These are phyloP conservation scores for Papilio helenus DNA, from an alignment of 1,140 invertebrate species.

Conservation along the genomic window DNA sequence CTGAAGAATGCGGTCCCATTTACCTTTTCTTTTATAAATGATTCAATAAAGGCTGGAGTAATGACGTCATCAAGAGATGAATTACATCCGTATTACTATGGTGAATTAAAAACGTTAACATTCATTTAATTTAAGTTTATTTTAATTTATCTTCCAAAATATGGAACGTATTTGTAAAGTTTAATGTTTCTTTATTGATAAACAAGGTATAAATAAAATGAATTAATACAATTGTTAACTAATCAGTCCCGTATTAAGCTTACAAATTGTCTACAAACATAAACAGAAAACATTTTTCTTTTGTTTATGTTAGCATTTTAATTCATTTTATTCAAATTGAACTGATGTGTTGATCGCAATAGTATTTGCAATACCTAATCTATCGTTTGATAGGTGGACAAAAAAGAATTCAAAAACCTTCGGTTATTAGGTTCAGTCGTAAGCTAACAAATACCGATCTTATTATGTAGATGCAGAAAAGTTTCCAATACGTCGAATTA, in stretches of 20 bases:
- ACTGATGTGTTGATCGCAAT: no score
- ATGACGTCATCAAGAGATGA: conserved; percentile 10
- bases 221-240: not conserved
- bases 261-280: no score
- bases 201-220: not conserved
- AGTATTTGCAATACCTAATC: no score
- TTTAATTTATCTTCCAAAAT: not conserved
- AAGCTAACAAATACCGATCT: not conserved
- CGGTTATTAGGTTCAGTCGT: not conserved
- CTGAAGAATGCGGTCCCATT: conserved; percentile 26
- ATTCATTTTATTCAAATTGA: no score
- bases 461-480: conserved; percentile 9
- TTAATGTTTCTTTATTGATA: not conserved
- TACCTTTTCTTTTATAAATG: conserved; percentile 21
- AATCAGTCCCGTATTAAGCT: no score
- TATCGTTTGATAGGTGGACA: no score
- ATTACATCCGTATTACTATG: conserved; percentile 3
- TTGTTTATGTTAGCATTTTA: no score
- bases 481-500: conserved; percentile 12
- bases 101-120: not conserved
- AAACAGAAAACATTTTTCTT: no score
- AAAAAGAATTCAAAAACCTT: no score
- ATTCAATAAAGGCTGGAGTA: not conserved
- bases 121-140: not conserved
- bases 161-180: not conserved